Evolutionary conservation across 2,797 vertebrate genomes (phyloP), one percentile per base, ranked within the genome.

Genomic region (Phalanger gymnotis): DNA sequence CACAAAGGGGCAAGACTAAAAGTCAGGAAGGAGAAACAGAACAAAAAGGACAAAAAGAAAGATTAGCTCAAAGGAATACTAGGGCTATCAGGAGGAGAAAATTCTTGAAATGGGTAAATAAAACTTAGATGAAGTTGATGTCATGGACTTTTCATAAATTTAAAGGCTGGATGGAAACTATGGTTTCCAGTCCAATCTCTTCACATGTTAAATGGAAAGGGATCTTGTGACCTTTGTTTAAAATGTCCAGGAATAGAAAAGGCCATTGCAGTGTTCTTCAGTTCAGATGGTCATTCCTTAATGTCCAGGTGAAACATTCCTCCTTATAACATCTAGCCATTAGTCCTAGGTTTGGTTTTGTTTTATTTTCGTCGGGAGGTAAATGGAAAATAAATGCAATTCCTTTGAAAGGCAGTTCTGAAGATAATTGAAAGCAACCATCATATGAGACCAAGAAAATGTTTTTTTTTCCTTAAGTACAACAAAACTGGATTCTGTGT

Each of bases 51-150:
- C n/a, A 40, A 73, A 73, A 73, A 73, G 66, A 47, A 73, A 40
- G 34, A 0, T 11, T 11, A 81, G 19, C 9, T 19, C n/a, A 27
- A 81, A 27, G 3, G n/a, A 25, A 2, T 1, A 73, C 19, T 2
- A 22, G 6, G n/a, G 6, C 28, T 22, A 40, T 40, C 0, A 13
- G 31, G 31, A 73, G 6, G 0, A 73, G 2, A 40, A 73, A 25
- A 73, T 73, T 73, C 16, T 81, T 40, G 66, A 73, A 19, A 2
- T 40, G 4, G 2, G 5, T 40, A 40, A 73, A 73, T 7, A 40
- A 73, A 73, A 73, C n/a, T 40, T 40, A n/a, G 16, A 40, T 40
- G 16, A 40, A 73, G 19, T 19, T 40, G 66, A 81, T 25, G 27
- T 81, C 40, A 47, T 47, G 22, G 12, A 47, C 73, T 47, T 81